Conservation (phyloP, 2,888 invertebrate genomes). For the Trypoxylon attenuatum region DNA sequence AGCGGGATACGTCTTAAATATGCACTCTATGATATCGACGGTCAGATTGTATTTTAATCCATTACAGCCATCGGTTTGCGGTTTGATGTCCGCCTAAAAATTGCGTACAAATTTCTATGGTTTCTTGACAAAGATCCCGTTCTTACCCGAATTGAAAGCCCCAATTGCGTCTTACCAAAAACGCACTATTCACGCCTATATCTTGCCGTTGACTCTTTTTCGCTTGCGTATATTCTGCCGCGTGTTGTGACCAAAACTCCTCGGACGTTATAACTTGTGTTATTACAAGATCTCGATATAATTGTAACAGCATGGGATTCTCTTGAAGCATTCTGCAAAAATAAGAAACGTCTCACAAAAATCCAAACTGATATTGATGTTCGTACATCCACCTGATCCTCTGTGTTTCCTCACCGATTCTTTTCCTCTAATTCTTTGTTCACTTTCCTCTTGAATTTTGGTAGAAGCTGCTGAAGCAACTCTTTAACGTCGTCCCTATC, state of each 20-base stretch:
- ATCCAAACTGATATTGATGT: no score
- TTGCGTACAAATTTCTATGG: no score
- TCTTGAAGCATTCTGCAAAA: conserved; percentile 84
- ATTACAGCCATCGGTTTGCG: conserved; percentile 97
- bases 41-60: conserved; percentile 98
- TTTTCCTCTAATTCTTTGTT: conserved; percentile 93
- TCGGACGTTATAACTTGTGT: conserved; percentile 96
- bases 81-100: conserved; percentile 94
- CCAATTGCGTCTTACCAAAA: conserved; percentile 75
- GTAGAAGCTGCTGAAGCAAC: conserved; percentile 90
- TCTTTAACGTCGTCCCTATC: conserved; percentile 97
- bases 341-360: no score
- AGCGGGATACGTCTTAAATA: conserved; percentile 99
- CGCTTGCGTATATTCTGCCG: conserved; percentile 84
- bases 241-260: conserved; percentile 98
- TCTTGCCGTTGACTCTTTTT: conserved; percentile 86
- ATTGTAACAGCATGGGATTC: conserved; percentile 92
- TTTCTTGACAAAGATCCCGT: no score
- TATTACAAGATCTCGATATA: conserved; percentile 98
- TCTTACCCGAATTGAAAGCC: no score
- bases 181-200: conserved; percentile 85
- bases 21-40: conserved; percentile 96
- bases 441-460: conserved; percentile 94
- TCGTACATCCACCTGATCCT: no score
- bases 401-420: conserved; percentile 78